phyloP scores from a whole-genome alignment of 2,797 vertebrate genomes.

The Zenarchopterus dispar region DNA sequence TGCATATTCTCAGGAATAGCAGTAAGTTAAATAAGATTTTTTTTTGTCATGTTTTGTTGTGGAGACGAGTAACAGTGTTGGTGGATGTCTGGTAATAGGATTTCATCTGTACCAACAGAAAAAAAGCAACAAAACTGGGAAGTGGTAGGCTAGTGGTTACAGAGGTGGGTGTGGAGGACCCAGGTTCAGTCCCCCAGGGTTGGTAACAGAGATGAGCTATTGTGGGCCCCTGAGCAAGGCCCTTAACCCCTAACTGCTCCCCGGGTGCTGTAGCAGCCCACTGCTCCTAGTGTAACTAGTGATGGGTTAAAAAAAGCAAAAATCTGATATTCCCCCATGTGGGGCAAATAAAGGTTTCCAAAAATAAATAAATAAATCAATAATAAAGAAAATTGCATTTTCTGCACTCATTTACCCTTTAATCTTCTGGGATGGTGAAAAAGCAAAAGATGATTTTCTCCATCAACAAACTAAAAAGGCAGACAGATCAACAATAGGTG shows the following conservation, averaged over 20 bases:
- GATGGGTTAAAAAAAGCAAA: too few relatives aligned
- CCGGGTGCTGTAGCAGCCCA: too few relatives aligned
- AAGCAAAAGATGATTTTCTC: constrained; percentile 28
- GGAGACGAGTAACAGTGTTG: constrained; percentile 47
- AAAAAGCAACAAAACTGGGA: too few relatives aligned
- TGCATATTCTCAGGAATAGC: constrained; percentile 54
- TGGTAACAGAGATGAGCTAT: too few relatives aligned
- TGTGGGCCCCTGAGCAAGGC: too few relatives aligned
- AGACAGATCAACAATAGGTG: constrained; percentile 3
- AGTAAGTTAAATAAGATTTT: constrained; percentile 70
- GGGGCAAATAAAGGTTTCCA: too few relatives aligned
- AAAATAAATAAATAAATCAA: constrained; percentile 42
- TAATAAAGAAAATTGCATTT: constrained; percentile 1
- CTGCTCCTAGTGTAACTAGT: too few relatives aligned
- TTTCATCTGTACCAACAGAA: constrained; percentile 56
- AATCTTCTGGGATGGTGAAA: constrained; percentile 32
- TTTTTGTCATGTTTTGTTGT: constrained; percentile 30
- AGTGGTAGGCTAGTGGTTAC: too few relatives aligned
- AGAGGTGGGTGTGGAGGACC: too few relatives aligned
- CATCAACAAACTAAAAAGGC: constrained; percentile 24
- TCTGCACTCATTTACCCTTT: constrained; percentile 38
- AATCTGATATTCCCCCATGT: too few relatives aligned
- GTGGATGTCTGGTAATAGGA: constrained; percentile 58
- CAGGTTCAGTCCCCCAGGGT: too few relatives aligned
- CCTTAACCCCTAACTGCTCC: too few relatives aligned